Conservation (phyloP, 1,140 invertebrate genomes). For the Leptinotarsa texana region DNA sequence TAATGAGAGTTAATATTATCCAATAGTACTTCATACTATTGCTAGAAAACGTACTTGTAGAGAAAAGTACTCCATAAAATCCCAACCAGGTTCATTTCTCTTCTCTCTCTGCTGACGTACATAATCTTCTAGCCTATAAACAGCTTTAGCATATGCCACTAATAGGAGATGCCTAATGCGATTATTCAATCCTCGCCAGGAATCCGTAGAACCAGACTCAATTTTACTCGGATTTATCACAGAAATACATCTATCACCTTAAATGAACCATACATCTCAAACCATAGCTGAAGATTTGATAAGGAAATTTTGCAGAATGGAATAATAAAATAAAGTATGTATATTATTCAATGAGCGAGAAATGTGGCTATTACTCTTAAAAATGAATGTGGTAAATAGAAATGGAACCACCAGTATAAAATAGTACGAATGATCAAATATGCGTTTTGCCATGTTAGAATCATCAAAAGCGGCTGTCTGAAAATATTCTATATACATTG, state of each 20-base stretch:
- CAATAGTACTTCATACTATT: not conserved
- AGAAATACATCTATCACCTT: slow-evolving; percentile 81
- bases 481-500: too few relatives aligned
- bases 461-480: too few relatives aligned
- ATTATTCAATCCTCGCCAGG: slow-evolving; percentile 82
- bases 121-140: slow-evolving; percentile 87
- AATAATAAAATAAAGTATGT: too few relatives aligned
- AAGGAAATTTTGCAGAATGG: too few relatives aligned
- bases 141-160: slow-evolving; percentile 82
- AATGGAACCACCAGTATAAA: too few relatives aligned
- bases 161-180: slow-evolving; percentile 84
- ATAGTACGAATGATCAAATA: too few relatives aligned
- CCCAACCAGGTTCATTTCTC: slow-evolving; percentile 89
- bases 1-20: not conserved
- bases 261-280: not conserved
- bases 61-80: slow-evolving; percentile 93
- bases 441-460: too few relatives aligned
- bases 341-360: too few relatives aligned
- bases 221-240: slow-evolving; percentile 88
- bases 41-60: slow-evolving; percentile 68
- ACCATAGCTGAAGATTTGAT: too few relatives aligned
- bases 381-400: too few relatives aligned
- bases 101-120: slow-evolving; percentile 88
- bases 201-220: slow-evolving; percentile 85
- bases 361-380: too few relatives aligned